Evolutionary conservation across 37 sponge, comb jelly and placozoan genomes (phyloP).

Genomic region (Haliclona indistincta): DNA sequence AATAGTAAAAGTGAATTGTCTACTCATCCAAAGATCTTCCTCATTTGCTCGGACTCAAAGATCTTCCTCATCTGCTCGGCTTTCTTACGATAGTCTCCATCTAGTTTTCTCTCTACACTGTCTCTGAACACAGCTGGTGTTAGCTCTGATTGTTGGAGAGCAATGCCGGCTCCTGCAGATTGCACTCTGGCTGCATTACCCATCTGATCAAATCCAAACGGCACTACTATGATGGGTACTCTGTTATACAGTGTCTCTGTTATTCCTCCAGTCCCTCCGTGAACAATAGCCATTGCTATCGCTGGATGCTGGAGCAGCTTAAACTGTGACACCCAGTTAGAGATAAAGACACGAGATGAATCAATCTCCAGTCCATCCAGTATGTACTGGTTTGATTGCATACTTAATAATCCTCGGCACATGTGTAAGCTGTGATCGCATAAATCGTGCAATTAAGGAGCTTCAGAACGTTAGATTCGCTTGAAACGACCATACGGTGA

Average conservation of each 20-base stretch:
- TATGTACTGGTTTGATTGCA: slow-evolving; percentile 1
- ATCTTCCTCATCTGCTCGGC: neutral
- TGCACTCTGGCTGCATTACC: slow-evolving; percentile 6
- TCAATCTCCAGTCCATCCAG: slow-evolving; percentile 23
- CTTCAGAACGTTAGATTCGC: slow-evolving; percentile 28
- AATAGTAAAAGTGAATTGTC: too few species aligned
- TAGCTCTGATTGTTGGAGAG: neutral
- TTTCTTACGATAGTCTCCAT: neutral
- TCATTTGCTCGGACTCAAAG: too few species aligned
- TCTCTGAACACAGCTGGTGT: slow-evolving; percentile 6
- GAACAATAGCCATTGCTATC: slow-evolving; percentile 44
- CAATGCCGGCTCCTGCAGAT: neutral
- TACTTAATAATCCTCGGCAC: too few species aligned
- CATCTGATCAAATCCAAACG: slow-evolving; percentile 8
- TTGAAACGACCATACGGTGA: slow-evolving; percentile 9
- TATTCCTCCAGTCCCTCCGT: slow-evolving; percentile 49
- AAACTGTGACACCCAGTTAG: slow-evolving; percentile 37
- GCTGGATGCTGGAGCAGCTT: slow-evolving; percentile 37
- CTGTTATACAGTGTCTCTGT: slow-evolving; percentile 34
- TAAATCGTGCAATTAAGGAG: too few species aligned
- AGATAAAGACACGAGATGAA: slow-evolving; percentile 10
- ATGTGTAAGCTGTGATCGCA: too few species aligned
- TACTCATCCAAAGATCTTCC: too few species aligned
- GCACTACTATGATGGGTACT: slow-evolving; percentile 39
- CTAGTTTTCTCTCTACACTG: neutral